A percentile compares a stretch with the other conserved stretches of the same genome.
Conservation (phyloP, 2,797 vertebrate genomes). For the Champsocephalus gunnari region DNA sequence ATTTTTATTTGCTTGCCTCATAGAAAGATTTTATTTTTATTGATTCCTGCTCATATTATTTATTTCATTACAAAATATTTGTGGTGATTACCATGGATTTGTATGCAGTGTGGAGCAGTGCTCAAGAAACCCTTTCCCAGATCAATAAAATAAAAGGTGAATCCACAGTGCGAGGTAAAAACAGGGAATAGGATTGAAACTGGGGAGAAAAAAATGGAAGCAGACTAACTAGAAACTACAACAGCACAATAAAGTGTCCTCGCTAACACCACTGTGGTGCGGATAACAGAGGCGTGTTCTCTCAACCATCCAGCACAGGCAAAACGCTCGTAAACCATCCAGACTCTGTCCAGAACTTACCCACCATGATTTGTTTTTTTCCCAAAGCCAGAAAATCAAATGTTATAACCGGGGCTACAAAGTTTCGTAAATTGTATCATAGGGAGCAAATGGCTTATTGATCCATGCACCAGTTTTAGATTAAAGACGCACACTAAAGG, state of each 20-base stretch:
- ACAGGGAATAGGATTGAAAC: not conserved
- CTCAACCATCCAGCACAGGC: conserved; percentile 55
- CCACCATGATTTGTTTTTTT: conserved; percentile 45
- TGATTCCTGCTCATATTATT: not conserved
- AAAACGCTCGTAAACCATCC: conserved; percentile 51
- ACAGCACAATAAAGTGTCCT: conserved; percentile 7
- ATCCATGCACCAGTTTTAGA: conserved; percentile 80
- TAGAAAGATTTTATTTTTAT: not conserved
- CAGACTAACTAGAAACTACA: conserved; percentile 3
- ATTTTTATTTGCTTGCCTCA: not conserved
- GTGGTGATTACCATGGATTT: not conserved
- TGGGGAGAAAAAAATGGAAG: not conserved
- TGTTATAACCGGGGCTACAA: conserved; percentile 71
- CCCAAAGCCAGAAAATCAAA: conserved; percentile 66
- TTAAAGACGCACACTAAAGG: conserved; percentile 80
- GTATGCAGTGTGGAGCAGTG: not conserved
- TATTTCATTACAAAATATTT: not conserved
- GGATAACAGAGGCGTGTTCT: conserved; percentile 46
- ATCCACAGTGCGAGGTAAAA: conserved; percentile 10
- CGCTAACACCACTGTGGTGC: conserved; percentile 21
- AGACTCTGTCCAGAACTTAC: conserved; percentile 50
- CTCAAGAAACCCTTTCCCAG: not conserved
- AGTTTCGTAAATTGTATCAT: conserved; percentile 77
- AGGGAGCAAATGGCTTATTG: conserved; percentile 81
- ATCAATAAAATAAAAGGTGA: conserved; percentile 10